Percentiles rank a stretch among this genome's conserved stretches.
These are phyloP conservation scores for Cephus spinipes DNA, from an alignment of 2,888 invertebrate species.

Conservation along the genomic window DNA sequence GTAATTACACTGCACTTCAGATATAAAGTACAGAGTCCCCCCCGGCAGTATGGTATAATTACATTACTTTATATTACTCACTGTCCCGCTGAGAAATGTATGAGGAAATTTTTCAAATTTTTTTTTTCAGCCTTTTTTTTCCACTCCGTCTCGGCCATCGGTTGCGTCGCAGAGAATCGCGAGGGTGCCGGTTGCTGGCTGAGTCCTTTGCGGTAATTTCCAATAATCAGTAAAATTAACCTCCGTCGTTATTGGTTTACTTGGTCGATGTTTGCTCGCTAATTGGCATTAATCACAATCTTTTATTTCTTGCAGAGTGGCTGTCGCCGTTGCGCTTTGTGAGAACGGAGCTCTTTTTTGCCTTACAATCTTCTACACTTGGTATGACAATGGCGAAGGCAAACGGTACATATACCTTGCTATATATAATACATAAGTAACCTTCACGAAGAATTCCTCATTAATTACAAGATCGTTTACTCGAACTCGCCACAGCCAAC, in stretches of 20 bases:
- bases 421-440: background rate
- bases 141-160: background rate
- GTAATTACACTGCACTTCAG: background rate
- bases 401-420: background rate
- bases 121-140: no score
- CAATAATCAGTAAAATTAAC: background rate
- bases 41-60: background rate
- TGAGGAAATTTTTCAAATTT: background rate
- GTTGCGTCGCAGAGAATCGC: background rate
- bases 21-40: background rate
- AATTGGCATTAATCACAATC: background rate
- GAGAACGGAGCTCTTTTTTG: background rate
- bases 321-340: background rate
- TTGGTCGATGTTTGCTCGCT: background rate
- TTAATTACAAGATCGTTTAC: background rate
- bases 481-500: background rate
- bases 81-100: background rate
- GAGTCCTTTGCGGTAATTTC: background rate
- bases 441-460: background rate
- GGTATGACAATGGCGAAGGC: background rate
- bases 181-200: background rate
- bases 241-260: background rate
- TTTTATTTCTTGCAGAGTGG: background rate
- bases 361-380: background rate
- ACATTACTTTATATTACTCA: background rate